Evolutionary conservation across 2,888 invertebrate genomes (phyloP), one percentile per base, ranked within the genome.

Genomic region (Pimpla rufipes): DNA sequence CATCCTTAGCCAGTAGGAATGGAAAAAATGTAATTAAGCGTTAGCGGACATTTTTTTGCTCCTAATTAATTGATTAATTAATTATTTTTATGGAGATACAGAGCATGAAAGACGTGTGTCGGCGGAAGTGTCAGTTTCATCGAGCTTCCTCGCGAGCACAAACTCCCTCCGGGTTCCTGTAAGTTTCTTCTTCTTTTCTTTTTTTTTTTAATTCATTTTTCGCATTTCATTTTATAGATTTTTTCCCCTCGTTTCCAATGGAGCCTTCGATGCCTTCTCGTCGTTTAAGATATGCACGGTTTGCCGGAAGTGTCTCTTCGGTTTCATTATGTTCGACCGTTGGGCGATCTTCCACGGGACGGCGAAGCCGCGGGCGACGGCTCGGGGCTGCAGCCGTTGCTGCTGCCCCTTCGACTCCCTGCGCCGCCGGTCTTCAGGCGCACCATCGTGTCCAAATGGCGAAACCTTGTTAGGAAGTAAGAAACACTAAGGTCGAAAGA

Each of bases 361-460:
- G 93, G 93, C 8, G 93, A 93, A 23, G 88, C 91, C 1, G 90
- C 89, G 0, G 96, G 96, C 2, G 97, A 97, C 35, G 97, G 96
- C 11, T 96, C 95, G 1, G 96, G 96, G 42, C 96, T 96, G 81
- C 96, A 95, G 13, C 95, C 95, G 76, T 94, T 94, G 77, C 94
- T 94, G 79, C 95, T 95, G 82, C 95, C 95, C 11, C 96, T 95
- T 18, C 94, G 94, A 85, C 91, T 92, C 83, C 89, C 90, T 62
- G 87, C 87, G 18, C 94, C 94, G 18, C 94, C 91, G 64, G 96
- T 94, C 91, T 97, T 96, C 88, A 97, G 94, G 0, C 97, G 95
- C 42, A 98, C 97, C 95, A 96, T 97, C 18, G 97, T 97, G 92
- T 98, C 97, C 93, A 97, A 94, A 93, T 98, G 97, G 21, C 98